phyloP scores from a whole-genome alignment of 2,113 vertebrate genomes.

The Hiodon alosoides region DNA sequence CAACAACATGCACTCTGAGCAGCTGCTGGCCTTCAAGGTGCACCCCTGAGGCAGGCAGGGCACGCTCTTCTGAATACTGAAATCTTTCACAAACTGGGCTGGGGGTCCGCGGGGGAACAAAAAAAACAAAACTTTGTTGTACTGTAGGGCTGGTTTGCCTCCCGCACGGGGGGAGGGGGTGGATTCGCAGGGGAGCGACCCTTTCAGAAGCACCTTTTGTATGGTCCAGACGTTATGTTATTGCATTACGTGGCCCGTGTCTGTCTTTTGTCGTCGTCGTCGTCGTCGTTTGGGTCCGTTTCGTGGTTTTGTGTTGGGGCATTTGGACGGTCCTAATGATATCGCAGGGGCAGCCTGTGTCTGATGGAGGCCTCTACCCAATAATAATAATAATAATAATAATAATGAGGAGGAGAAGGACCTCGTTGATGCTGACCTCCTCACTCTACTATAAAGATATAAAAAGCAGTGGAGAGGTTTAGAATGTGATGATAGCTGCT shows the following conservation, averaged over 20 bases:
- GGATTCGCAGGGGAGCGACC: constrained; percentile 31
- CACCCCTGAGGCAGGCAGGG: constrained; percentile 69
- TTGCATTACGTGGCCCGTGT: constrained; percentile 43
- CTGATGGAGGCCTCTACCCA: constrained; percentile 1
- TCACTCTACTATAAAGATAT: constrained; percentile 25
- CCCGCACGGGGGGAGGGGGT: constrained; percentile 31
- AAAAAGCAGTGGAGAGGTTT: constrained; percentile 19
- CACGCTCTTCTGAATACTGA: constrained; percentile 13
- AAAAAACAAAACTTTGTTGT: constrained; percentile 36
- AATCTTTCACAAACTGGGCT: constrained; percentile 14
- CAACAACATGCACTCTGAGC: constrained; percentile 98
- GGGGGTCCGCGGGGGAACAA: not conserved
- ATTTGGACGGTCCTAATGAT: not conserved
- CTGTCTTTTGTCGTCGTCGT: constrained; percentile 21
- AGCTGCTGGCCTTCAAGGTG: constrained; percentile 95
- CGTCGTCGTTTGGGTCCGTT: constrained; percentile 7
- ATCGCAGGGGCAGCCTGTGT: not conserved
- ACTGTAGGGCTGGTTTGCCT: constrained; percentile 49
- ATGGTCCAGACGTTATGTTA: constrained; percentile 39
- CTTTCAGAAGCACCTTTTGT: constrained; percentile 53
- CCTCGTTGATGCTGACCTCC: not conserved
- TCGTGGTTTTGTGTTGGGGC: constrained; percentile 2
- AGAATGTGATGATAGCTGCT: constrained; percentile 37
- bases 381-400: no score
- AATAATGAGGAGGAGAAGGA: not conserved